phyloP scores from a whole-genome alignment of 2,113 vertebrate species.

The Phodopus roborovskii region DNA sequence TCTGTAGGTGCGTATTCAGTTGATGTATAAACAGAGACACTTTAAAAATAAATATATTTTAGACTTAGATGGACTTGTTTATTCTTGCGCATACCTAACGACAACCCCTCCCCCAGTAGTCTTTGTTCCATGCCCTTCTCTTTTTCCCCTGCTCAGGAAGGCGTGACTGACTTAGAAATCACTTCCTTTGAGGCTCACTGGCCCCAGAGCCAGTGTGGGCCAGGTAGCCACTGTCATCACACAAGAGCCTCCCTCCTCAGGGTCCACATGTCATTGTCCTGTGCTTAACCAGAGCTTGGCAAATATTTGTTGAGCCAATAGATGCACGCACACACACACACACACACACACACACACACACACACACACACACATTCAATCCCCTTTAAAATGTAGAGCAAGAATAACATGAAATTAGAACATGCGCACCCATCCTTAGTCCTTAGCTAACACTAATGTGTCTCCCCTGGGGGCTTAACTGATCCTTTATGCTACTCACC shows the following conservation, averaged over 20 bases:
- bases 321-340: too few relatives aligned
- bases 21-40: not conserved
- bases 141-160: too few relatives aligned
- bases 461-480: not conserved
- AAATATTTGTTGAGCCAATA: not conserved
- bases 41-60: not conserved
- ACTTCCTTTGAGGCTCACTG: not conserved
- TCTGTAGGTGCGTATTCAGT: not conserved
- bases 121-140: not conserved
- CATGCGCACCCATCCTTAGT: not conserved
- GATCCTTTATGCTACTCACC: accelerated
- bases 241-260: accelerated
- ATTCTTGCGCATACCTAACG: slow-evolving; percentile 3
- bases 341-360: too few relatives aligned
- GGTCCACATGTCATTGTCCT: not conserved
- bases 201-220: not conserved
- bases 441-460: too few relatives aligned
- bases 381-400: not conserved
- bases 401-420: not conserved
- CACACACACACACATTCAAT: too few relatives aligned
- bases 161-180: not conserved
- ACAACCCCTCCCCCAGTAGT: not conserved
- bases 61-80: not conserved
- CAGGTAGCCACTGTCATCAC: not conserved
- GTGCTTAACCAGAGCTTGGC: not conserved